Base-by-base conservation (phyloP, 2,797 vertebrate genomes). In the Vultur gryphus region DNA sequence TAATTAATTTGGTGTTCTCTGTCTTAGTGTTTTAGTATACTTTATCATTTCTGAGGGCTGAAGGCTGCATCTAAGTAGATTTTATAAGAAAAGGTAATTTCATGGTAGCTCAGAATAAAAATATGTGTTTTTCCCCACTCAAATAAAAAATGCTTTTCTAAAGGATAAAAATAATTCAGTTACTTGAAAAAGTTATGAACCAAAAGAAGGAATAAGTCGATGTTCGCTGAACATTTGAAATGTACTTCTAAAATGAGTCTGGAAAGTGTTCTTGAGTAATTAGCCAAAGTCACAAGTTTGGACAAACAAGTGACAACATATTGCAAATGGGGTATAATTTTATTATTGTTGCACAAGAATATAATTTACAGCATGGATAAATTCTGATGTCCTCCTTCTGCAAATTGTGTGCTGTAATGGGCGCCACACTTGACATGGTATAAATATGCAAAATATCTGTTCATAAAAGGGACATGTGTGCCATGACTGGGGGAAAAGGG, bases 391-490 rank as follows among this genome's bases (percentile, higher is more conserved):
- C 11, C 43, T 71, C 11, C 43, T 33, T 3, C 39, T 80, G 43
- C 11, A 58, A 6, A 7, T 29, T 18, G 8, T 41, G 16, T 77
- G 15, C 41, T n/a, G 17, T 31, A 41, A 18, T 28, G 39, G 21
- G 21, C 43, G 21, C 39, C 37, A 17, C 21, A 13, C 11, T 31
- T 37, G 13, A 7, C 10, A 5, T 16, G 20, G 31, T 41, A 24
- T 33, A 61, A 81, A 10, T 49, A 28, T 29, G 23, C 6, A 43
- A 43, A 41, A 29, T 28, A 24, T 2, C 11, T 82, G 41, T 31
- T 64, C 9, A 0, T 58, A 8, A 3, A 7, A 43, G 54, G 29
- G 23, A 5, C 0, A 0, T 16, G 23, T 58, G 37, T 69, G 43
- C 39, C 19, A 0, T 24, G 41, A 2, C 21, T 37, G 21, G 16